Evolutionary conservation across 2,797 vertebrate species (phyloP), one percentile per base, ranked within the genome.

Genomic region (Pseudochaenichthys georgianus): DNA sequence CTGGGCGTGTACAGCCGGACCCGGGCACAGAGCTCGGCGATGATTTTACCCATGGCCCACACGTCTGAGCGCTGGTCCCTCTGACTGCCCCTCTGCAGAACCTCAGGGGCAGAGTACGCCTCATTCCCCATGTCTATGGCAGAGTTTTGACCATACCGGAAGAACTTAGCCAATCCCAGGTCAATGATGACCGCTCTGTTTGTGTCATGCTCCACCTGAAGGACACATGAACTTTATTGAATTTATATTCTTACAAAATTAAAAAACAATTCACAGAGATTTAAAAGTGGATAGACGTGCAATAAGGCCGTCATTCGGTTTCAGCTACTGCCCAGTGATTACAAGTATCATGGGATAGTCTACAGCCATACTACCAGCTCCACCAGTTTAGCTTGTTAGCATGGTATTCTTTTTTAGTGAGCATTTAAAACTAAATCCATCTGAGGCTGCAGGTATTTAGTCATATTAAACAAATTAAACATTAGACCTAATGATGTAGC

Each of bases 41-140:
- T 93, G 67, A 95, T 89, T 80, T 95, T 95, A 2, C 94, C 95
- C 94, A 95, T 94, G 69, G 95, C 94, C 95, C 95, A 95, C 16
- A 95, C 93, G 1, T 95, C 94, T 0, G 95, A 95, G 42, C 90
- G 84, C 73, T 93, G 92, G 85, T 92, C 66, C 34, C 94, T 84
- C 42, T 93, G 77, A 31, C 38, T 77, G 19, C 0, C 0, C 47
- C 53, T 78, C 54, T 71, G 55, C 28, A 94, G 81, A 53, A 95
- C 89, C 83, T 95, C 94, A 0, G 95, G 95, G 9, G 94, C 81
- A 0, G 94, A 92, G 75, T 95, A 95, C 16, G 94, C 94, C 70
- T 92, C 87, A 2, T 95, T 95, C 1, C 95, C 94, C 90, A 91
- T 79, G 86, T 95, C 90, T 0, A 64, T 0, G 0, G 95, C 95